Conservation (phyloP, 2,888 invertebrate species). For the Noctua pronuba region DNA sequence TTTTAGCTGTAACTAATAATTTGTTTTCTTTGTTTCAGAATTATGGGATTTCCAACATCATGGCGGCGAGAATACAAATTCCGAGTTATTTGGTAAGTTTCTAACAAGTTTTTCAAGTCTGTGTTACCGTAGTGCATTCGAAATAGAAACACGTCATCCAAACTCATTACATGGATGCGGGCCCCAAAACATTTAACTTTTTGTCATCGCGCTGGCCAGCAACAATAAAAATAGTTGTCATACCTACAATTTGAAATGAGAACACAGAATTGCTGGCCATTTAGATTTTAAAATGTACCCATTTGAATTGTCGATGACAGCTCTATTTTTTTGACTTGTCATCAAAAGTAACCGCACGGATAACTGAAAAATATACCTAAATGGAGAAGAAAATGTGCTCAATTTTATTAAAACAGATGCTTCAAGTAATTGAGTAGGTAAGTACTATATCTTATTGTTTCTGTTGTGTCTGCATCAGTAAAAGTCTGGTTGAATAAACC, state of each 20-base stretch:
- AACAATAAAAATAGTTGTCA: conserved; percentile 68
- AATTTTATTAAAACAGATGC: not conserved
- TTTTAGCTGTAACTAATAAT: conserved; percentile 6
- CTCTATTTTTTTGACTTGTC: conserved; percentile 49
- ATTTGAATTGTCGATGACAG: conserved; percentile 49
- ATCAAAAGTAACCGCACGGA: conserved; percentile 35
- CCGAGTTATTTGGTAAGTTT: conserved; percentile 52
- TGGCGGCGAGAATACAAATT: conserved; percentile 2
- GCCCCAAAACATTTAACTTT: conserved; percentile 72
- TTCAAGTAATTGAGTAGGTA: not conserved
- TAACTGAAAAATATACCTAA: not conserved
- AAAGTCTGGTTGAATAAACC: not conserved
- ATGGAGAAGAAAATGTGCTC: not conserved
- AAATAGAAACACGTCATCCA: conserved; percentile 60
- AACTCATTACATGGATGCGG: conserved; percentile 70
- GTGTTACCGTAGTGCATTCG: conserved; percentile 37
- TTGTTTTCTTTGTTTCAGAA: conserved; percentile 68
- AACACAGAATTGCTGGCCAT: conserved; percentile 65
- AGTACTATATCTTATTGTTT: not conserved
- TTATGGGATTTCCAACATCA: conserved; percentile 41
- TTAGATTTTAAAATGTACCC: conserved; percentile 50
- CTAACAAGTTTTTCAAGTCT: conserved; percentile 28
- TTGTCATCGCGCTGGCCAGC: conserved; percentile 66
- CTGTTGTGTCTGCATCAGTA: not conserved
- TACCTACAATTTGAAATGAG: conserved; percentile 69